A percentile compares a stretch with the other conserved stretches of the same genome.
phyloP scores from a whole-genome alignment of 2,888 invertebrate species.

The Tetropium fuscum region DNA sequence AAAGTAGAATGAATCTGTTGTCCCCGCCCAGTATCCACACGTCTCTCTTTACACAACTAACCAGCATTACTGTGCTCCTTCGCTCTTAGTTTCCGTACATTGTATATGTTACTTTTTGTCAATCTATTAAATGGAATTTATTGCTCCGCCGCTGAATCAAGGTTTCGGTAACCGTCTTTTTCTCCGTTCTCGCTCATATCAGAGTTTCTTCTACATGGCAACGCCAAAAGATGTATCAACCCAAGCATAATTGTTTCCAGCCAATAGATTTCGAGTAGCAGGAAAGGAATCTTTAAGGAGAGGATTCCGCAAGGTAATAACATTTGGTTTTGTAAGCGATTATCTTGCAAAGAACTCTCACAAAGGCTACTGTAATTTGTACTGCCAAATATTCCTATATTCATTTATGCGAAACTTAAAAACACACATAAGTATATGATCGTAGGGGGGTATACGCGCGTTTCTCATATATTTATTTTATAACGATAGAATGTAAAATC shows the following conservation, averaged over 20 bases:
- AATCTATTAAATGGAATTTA: slow-evolving; percentile 52
- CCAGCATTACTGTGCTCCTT: slow-evolving; percentile 51
- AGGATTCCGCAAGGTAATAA: not conserved
- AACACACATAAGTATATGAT: no score
- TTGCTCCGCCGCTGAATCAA: slow-evolving; percentile 48
- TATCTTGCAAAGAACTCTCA: no score
- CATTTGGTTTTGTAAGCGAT: no score
- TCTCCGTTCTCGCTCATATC: slow-evolving; percentile 20
- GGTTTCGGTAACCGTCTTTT: slow-evolving; percentile 42
- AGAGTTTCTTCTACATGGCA: slow-evolving; percentile 15
- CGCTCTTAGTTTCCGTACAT: slow-evolving; percentile 49
- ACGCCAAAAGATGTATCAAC: slow-evolving; percentile 16
- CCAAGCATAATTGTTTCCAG: slow-evolving; percentile 17
- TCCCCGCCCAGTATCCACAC: slow-evolving; percentile 65
- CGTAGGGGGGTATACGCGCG: no score
- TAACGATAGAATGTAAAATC: no score
- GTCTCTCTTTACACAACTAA: slow-evolving; percentile 58
- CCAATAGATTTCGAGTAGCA: slow-evolving; percentile 12
- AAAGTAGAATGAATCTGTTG: slow-evolving; percentile 64
- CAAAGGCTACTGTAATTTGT: no score
- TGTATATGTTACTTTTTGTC: slow-evolving; percentile 48
- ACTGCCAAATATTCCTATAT: no score
- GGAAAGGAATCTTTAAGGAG: not conserved
- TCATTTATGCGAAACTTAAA: no score
- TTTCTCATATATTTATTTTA: no score